Conservation (phyloP, 2,888 invertebrate genomes). For the Athripsodes cinereus region DNA sequence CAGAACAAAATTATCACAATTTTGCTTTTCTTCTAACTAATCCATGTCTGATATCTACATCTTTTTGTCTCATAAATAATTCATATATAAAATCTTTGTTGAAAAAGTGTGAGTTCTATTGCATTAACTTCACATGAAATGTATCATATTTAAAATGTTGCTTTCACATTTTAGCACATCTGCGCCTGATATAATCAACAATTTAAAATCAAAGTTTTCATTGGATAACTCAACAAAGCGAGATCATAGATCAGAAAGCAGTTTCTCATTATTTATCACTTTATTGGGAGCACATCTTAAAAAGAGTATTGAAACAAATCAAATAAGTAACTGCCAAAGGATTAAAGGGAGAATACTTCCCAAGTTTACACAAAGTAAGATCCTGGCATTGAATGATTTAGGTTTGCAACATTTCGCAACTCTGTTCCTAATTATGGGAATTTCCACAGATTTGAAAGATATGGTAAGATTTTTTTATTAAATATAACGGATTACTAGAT, state of each 20-base stretch:
- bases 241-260: conserved; percentile 30
- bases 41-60: too few species aligned
- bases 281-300: conserved; percentile 28
- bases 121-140: too few species aligned
- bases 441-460: conserved; percentile 38
- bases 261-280: conserved; percentile 28
- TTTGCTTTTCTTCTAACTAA: too few species aligned
- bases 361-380: conserved; percentile 52
- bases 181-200: conserved; percentile 14
- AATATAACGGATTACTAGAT: too few species aligned
- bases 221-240: conserved; percentile 14
- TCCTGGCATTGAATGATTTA: conserved; percentile 46
- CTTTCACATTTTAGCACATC: conserved; percentile 23
- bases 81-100: too few species aligned
- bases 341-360: conserved; percentile 47
- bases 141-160: too few species aligned
- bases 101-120: too few species aligned
- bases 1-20: too few species aligned
- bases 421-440: conserved; percentile 40
- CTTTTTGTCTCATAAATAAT: too few species aligned
- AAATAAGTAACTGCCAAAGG: conserved; percentile 24
- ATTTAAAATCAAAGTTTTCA: conserved; percentile 21
- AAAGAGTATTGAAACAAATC: conserved; percentile 20
- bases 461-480: too few species aligned
- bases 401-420: conserved; percentile 52